Conservation (phyloP, 1,140 invertebrate species). For the Plectus sambesii region DNA sequence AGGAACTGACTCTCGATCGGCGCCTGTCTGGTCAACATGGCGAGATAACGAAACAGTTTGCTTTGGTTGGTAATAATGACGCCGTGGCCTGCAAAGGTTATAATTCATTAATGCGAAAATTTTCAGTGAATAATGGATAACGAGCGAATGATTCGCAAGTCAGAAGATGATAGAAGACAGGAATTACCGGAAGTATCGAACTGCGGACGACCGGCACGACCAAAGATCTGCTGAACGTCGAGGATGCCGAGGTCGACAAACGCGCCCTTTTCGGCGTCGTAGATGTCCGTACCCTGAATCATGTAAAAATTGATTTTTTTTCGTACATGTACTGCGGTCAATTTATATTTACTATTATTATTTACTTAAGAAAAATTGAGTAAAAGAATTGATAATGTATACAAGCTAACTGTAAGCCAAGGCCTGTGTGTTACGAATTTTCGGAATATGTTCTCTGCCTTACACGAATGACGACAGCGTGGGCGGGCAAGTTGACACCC, state of each 20-base stretch:
- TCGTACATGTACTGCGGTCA: not conserved
- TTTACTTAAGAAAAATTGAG: not conserved
- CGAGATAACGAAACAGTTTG: constrained; percentile 84
- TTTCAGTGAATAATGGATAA: constrained; percentile 4
- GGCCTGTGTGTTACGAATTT: constrained; percentile 4
- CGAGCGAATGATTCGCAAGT: not conserved
- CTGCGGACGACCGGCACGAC: constrained; percentile 79
- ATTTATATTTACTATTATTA: too few relatives aligned
- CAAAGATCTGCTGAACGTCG: constrained; percentile 98
- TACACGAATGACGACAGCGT: constrained; percentile 88
- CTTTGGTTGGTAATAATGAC: constrained; percentile 87
- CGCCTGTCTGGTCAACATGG: constrained; percentile 83
- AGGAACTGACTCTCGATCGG: constrained; percentile 97
- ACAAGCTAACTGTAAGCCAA: not conserved
- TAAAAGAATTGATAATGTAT: not conserved
- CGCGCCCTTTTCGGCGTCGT: constrained; percentile 82
- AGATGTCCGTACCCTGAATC: constrained; percentile 82
- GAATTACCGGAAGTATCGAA: constrained; percentile 54
- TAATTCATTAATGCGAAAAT: constrained; percentile 18
- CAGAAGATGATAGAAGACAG: constrained; percentile 5
- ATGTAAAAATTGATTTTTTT: not conserved
- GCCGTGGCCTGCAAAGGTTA: constrained; percentile 63
- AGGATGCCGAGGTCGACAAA: constrained; percentile 91
- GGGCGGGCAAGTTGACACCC: constrained; percentile 97
- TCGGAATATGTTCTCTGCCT: constrained; percentile 46